phyloP scores from a whole-genome alignment of 2,113 vertebrate species.

The Eclectus roratus region DNA sequence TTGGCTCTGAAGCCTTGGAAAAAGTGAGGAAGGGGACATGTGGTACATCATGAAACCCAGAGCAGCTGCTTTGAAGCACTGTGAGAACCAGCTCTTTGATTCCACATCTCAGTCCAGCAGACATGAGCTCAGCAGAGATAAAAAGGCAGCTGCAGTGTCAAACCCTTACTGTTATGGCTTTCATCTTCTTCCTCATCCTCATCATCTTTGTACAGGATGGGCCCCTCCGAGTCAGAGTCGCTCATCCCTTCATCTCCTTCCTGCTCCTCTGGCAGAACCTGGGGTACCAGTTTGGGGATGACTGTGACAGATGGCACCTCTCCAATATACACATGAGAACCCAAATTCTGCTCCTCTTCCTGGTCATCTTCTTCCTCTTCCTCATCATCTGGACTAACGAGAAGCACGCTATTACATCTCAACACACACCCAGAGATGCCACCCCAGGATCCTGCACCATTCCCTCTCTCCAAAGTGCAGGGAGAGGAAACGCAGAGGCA shows the following conservation, averaged over 20 bases:
- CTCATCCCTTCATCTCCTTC: slow-evolving; percentile 80
- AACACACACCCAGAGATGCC: neutral
- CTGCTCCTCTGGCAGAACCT: slow-evolving; percentile 82
- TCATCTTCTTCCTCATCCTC: slow-evolving; percentile 93
- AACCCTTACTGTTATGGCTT: slow-evolving; percentile 77
- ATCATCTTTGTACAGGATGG: slow-evolving; percentile 90
- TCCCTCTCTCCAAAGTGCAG: neutral
- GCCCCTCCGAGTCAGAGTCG: slow-evolving; percentile 93
- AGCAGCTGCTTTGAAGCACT: neutral
- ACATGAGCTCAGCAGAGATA: neutral
- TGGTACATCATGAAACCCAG: neutral
- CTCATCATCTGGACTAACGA: slow-evolving; percentile 83
- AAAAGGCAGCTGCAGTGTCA: neutral
- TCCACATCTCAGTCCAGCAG: neutral
- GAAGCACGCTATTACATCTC: slow-evolving; percentile 41
- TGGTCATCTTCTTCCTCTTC: slow-evolving; percentile 87
- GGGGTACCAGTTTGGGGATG: slow-evolving; percentile 78
- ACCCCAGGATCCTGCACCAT: fast-evolving
- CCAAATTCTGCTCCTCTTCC: slow-evolving; percentile 70
- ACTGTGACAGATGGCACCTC: slow-evolving; percentile 78
- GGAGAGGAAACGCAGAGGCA: neutral
- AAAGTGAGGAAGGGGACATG: neutral
- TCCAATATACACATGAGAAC: slow-evolving; percentile 77
- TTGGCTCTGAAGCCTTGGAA: neutral
- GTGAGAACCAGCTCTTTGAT: neutral